Evolutionary conservation across 1,140 invertebrate genomes (phyloP), one percentile per base, ranked within the genome.

Genomic region (Scaptomyza montana): DNA sequence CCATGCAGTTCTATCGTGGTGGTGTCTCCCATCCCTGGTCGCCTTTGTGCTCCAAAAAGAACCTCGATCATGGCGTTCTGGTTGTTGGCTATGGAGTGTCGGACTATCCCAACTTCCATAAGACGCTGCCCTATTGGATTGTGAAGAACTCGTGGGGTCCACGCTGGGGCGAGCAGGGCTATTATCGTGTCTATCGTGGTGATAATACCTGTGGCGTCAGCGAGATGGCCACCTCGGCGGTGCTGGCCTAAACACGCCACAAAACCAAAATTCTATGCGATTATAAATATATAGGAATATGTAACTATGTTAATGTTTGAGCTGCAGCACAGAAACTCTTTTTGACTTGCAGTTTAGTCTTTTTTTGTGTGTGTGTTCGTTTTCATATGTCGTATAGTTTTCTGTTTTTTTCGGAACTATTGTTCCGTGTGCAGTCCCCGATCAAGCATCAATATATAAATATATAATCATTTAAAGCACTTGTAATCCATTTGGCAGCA

Each of bases 1-100:
- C 97, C 2, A 99, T 99, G 97, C 97, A 98, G 94, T 99, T 99
- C 93, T 99, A 99, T 92, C 94, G 98, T 74, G 98, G 98, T 30
- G 98, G 98, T n/a, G 95, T 99, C 8, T 98, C 98, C 0, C 98
- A 99, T 94, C 98, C 98, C 0, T 97, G 95, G 93, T 96, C 96
- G 80, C 95, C 97, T 74, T 93, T 99, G 9, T 99, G 98, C 91
- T 95, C 93, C 89, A 96, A 96, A 0, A 93, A 94, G 1, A 94
- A 95, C 92, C 92, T 98, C 13, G 97, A 98, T 93, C 97, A 98
- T 91, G 97, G 98, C 7, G 98, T 99, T 30, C 93, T 99, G 1
- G 97, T 99, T 90, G 98, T 99, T 21, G 98, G 98, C 65, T 99
- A 95, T 92, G 97, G 97, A 70, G 92, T 95, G 94, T 87, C 94